phyloP scores from a whole-genome alignment of 2,797 vertebrate genomes.

The Denticeps clupeoides region DNA sequence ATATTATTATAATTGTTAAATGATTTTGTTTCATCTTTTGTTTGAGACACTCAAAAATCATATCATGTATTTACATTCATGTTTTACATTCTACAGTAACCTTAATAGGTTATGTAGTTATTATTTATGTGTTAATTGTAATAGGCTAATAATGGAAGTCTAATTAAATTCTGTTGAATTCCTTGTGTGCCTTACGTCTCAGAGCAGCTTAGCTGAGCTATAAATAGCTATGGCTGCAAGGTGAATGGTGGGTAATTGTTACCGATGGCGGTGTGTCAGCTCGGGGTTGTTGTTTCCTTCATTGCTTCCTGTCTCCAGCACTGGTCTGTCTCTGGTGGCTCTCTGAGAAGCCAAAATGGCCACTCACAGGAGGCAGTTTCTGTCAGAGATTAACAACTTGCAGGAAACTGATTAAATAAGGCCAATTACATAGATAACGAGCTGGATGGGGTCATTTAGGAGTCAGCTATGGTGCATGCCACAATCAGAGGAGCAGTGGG shows the following conservation, averaged over 20 bases:
- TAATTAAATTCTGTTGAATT: no score
- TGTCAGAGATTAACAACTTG: slow-evolving; percentile 56
- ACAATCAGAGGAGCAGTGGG: slow-evolving; percentile 31
- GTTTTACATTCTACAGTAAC: no score
- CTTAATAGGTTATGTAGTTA: no score
- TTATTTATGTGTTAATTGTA: no score
- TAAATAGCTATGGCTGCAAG: no score
- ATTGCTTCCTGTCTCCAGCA: slow-evolving; percentile 44
- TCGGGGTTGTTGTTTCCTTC: slow-evolving; percentile 1
- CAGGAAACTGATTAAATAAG: slow-evolving; percentile 57
- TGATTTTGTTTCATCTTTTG: no score
- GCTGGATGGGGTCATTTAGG: slow-evolving; percentile 45
- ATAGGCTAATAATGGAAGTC: no score
- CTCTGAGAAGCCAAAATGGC: slow-evolving; percentile 46
- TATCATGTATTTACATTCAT: no score
- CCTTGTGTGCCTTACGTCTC: no score
- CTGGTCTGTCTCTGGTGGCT: slow-evolving; percentile 38
- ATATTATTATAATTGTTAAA: no score
- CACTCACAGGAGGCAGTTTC: slow-evolving; percentile 41
- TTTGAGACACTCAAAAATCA: no score
- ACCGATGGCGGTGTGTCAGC: slow-evolving; percentile 29
- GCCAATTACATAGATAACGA: slow-evolving; percentile 57
- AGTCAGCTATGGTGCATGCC: slow-evolving; percentile 32
- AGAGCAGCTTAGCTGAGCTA: no score
- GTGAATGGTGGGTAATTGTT: slow-evolving; percentile 1